These are phyloP conservation scores for Danio tinwini DNA, from an alignment of 2,797 vertebrate species.

Conservation along the genomic window DNA sequence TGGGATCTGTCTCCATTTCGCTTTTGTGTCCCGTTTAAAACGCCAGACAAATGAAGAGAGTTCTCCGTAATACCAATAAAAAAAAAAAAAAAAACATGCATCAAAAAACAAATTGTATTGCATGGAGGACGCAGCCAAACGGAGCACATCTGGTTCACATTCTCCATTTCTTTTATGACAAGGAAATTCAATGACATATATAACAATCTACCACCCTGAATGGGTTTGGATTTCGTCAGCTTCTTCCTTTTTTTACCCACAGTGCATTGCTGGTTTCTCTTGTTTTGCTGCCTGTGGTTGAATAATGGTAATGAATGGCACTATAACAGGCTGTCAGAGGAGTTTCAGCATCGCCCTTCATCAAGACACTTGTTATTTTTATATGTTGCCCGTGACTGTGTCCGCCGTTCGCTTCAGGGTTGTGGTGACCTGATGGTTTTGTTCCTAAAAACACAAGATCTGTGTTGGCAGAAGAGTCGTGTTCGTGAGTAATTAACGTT, in stretches of 20 bases:
- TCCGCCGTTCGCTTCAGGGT: not conserved
- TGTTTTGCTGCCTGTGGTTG: slow-evolving; percentile 27
- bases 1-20: slow-evolving; percentile 59
- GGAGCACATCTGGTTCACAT: slow-evolving; percentile 51
- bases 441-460: slow-evolving; percentile 32
- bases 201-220: slow-evolving; percentile 53
- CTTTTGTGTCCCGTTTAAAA: slow-evolving; percentile 59
- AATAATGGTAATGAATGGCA: slow-evolving; percentile 45
- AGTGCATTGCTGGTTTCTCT: slow-evolving; percentile 22
- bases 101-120: slow-evolving; percentile 68
- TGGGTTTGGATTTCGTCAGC: slow-evolving; percentile 34
- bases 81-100: slow-evolving; percentile 61
- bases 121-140: slow-evolving; percentile 42
- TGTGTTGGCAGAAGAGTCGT: slow-evolving; percentile 2
- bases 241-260: slow-evolving; percentile 34
- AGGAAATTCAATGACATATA: slow-evolving; percentile 56
- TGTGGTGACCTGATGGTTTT: slow-evolving; percentile 31
- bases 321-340: slow-evolving; percentile 27
- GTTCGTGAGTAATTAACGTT: slow-evolving; percentile 41
- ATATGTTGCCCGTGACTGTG: slow-evolving; percentile 31
- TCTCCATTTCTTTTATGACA: slow-evolving; percentile 52
- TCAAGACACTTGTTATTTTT: slow-evolving; percentile 35
- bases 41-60: slow-evolving; percentile 60
- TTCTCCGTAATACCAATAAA: slow-evolving; percentile 46
- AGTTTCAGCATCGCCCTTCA: slow-evolving; percentile 1